Base-by-base conservation (phyloP, 2,888 invertebrate genomes). In the Patella pellucida region DNA sequence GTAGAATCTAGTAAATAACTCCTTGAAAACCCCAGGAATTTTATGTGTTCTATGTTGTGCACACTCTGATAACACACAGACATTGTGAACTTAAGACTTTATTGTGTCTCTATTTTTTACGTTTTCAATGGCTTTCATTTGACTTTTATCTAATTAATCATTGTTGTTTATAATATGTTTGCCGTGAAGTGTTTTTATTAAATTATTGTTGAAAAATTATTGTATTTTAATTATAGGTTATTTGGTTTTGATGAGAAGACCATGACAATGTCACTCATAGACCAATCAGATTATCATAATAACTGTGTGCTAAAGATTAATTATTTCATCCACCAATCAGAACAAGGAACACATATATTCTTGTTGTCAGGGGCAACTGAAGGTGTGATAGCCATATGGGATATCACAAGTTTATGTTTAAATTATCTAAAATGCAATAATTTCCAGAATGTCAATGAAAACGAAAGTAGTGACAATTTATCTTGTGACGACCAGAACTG, bases 301-400 rank as follows among this genome's bases (percentile, higher is more conserved):
- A 93, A 93, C 76, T 96, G 96, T 86, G 93, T 96, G 80, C 91
- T 96, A 50, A 94, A 94, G 91, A 92, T 95, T 4, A 85, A 90
- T 82, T 86, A 89, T 84, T 84, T 94, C 68, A 76, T 77, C 16
- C 68, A 78, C 19, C 15, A 73, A n/a, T 68, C 52, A 54, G 62
- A 70, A n/a, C 16, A 27, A 50, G 27, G 67, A n/a, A 73, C 72
- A 50, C 68, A 74, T 70, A 76, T 84, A 31, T 72, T 88, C 31
- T 83, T 94, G 19, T 86, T 94, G 41, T 93, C 94, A 0, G 93
- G 94, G 89, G 94, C 94, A 1, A 95, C 95, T 0, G 94, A 95
- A 92, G 96, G 96, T 0, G 89, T 92, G 52, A 88, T 95, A 7
- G 92, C 93, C 52, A 93, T 95, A 84, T 96, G 95, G 94, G 91